Evolutionary conservation across 2,113 vertebrate species (phyloP), one percentile per base, ranked within the genome.

Genomic region (Myxocyprinus asiaticus): DNA sequence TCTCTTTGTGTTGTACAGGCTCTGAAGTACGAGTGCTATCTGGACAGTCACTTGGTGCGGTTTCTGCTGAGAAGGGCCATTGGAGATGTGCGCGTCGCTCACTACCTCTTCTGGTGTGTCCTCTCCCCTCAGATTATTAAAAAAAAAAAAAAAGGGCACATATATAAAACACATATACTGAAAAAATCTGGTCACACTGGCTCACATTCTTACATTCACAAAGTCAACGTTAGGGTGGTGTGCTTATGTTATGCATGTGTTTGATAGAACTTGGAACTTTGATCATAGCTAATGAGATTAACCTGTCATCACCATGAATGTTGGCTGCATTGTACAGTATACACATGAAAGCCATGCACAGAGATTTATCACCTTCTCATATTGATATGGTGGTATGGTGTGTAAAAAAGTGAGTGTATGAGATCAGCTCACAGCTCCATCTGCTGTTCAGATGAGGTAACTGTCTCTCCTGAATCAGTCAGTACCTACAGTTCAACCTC

Each of bases 11-110:
- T 61, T 62, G 4, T 67, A 6, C 83, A 98, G 98, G 97, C 98
- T 3, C 88, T 99, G 73, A 99, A 99, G 91, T 97, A 98, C 0
- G 98, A 99, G 87, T 99, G 98, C 82, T 99, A 99, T 90, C 92
- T 99, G 89, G 98, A 99, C 91, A 99, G 97, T 47, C 95, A 96
- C 0, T 87, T 99, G 87, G 96, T 98, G 74, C 94, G 97, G 3
- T 99, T 99, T 90, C 96, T 99, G 55, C 92, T 99, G 58, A 95
- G 96, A 48, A 87, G 98, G 87, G 96, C 97, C 0, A 94, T 98
- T 4, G 95, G 94, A 0, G 96, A 99, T 90, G 56, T 98, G 15
- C 94, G 95, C 67, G 90, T 99, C 59, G 97, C 96, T 1, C 98
- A 99, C 91, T 96, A 95, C 90, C 95, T 99, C 78, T 99, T 99